Conservation (phyloP, 2,113 vertebrate species). For the Indicator indicator region DNA sequence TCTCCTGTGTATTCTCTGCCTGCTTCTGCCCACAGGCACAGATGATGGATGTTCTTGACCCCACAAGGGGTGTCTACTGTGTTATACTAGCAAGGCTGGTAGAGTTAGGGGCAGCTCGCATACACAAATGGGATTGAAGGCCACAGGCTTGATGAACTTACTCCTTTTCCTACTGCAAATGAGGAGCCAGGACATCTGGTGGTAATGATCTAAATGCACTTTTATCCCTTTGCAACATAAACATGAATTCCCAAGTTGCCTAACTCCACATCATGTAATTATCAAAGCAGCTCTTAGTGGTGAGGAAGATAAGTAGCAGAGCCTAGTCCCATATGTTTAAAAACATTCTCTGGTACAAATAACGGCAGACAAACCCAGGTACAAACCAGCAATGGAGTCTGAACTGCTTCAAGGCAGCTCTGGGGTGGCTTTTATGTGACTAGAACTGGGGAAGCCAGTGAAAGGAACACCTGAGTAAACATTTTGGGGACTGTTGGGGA, state of each 20-base stretch:
- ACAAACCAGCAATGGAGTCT: background rate
- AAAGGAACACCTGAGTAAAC: background rate
- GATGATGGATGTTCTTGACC: conserved; percentile 48
- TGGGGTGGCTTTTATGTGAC: background rate
- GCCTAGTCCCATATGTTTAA: conserved; percentile 3
- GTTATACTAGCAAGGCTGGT: background rate
- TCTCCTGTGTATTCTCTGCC: conserved; percentile 30
- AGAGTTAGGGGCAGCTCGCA: background rate
- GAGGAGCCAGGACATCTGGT: conserved; percentile 29
- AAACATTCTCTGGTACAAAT: background rate
- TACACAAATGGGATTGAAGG: conserved; percentile 3
- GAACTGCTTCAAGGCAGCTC: background rate
- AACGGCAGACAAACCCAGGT: background rate
- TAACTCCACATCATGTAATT: conserved; percentile 1
- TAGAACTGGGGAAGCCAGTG: background rate
- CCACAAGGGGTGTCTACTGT: background rate
- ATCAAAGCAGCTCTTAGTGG: conserved; percentile 45
- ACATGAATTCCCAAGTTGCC: conserved; percentile 42
- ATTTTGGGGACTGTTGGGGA: background rate
- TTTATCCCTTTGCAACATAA: conserved; percentile 26
- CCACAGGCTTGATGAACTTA: conserved; percentile 2
- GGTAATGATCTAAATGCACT: conserved; percentile 50
- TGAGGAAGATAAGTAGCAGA: background rate
- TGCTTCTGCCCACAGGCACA: conserved; percentile 6
- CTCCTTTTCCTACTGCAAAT: conserved; percentile 7